Percentiles rank a stretch among this genome's conserved stretches.
These are phyloP conservation scores for Liopterus haemorrhoidalis DNA, from an alignment of 2,888 invertebrate genomes.

Conservation along the genomic window DNA sequence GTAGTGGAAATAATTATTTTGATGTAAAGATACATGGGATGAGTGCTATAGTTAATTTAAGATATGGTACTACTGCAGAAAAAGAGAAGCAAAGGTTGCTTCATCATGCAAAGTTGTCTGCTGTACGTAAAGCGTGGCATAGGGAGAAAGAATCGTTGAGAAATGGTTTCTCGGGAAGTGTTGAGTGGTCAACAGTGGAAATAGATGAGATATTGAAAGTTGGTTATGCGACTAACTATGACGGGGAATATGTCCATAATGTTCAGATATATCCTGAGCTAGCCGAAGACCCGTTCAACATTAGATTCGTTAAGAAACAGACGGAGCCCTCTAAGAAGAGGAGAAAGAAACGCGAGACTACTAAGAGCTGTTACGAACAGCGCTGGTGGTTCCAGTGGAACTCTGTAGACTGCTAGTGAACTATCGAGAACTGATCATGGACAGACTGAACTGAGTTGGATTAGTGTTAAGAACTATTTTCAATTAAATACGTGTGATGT, in stretches of 20 bases:
- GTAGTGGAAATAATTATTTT: constrained; percentile 67
- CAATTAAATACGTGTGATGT: constrained; percentile 48
- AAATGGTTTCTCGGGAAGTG: constrained; percentile 65
- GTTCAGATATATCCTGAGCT: constrained; percentile 85
- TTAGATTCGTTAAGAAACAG: constrained; percentile 80
- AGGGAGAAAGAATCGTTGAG: constrained; percentile 81
- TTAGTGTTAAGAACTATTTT: constrained; percentile 39
- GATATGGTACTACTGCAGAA: constrained; percentile 90
- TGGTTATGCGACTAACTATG: constrained; percentile 79
- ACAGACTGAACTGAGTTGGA: constrained; percentile 19
- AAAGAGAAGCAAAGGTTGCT: constrained; percentile 83
- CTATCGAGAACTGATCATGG: too few relatives aligned
- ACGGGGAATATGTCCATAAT: constrained; percentile 88
- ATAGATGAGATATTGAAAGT: constrained; percentile 81
- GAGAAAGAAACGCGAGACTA: constrained; percentile 61
- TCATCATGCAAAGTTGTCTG: constrained; percentile 83
- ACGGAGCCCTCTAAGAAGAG: constrained; percentile 64
- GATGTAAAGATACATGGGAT: constrained; percentile 88
- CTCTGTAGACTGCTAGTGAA: constrained; percentile 42
- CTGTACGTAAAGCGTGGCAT: constrained; percentile 88
- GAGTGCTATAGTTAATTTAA: constrained; percentile 83
- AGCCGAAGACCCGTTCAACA: constrained; percentile 93
- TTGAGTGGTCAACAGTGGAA: constrained; percentile 85
- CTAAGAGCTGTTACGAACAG: constrained; percentile 37
- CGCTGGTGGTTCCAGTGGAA: constrained; percentile 49